These are phyloP conservation scores for Unio delphinus DNA, from an alignment of 2,888 invertebrate species.

Conservation along the genomic window DNA sequence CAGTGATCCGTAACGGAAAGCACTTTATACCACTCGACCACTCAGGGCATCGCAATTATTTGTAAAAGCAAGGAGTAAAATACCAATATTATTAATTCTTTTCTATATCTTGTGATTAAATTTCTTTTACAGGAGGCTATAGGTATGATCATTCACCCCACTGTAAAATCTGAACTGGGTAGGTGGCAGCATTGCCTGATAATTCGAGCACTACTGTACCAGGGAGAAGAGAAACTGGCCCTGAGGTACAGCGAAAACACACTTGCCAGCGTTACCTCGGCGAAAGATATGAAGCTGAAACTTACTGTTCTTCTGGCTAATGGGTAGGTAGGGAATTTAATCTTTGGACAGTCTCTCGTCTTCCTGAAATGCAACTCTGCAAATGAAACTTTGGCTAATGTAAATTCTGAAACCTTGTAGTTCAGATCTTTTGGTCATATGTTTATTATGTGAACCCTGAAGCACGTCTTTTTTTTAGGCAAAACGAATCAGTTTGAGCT, in stretches of 20 bases:
- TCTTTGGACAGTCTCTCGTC: no score
- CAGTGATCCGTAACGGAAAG: no score
- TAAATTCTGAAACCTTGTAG: no score
- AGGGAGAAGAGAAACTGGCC: slow-evolving; percentile 81
- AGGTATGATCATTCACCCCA: slow-evolving; percentile 78
- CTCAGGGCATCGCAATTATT: no score
- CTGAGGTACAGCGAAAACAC: slow-evolving; percentile 80
- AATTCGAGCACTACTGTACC: slow-evolving; percentile 78
- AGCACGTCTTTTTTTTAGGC: no score
- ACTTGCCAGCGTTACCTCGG: slow-evolving; percentile 75
- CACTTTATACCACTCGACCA: no score
- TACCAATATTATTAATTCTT: not conserved
- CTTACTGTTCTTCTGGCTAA: slow-evolving; percentile 79
- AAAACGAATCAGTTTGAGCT: no score
- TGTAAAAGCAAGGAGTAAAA: no score
- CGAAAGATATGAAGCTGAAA: slow-evolving; percentile 73
- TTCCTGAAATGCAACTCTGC: no score
- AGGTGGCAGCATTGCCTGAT: slow-evolving; percentile 84
- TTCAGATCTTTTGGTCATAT: no score
- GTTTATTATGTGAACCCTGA: no score
- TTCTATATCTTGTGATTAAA: not conserved
- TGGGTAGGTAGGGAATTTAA: slow-evolving; percentile 67
- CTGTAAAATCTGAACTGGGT: slow-evolving; percentile 77
- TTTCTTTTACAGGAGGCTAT: slow-evolving; percentile 76
- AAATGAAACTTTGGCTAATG: no score